These are phyloP conservation scores for Brenthis ino DNA, from an alignment of 2,888 invertebrate species.

Conservation along the genomic window DNA sequence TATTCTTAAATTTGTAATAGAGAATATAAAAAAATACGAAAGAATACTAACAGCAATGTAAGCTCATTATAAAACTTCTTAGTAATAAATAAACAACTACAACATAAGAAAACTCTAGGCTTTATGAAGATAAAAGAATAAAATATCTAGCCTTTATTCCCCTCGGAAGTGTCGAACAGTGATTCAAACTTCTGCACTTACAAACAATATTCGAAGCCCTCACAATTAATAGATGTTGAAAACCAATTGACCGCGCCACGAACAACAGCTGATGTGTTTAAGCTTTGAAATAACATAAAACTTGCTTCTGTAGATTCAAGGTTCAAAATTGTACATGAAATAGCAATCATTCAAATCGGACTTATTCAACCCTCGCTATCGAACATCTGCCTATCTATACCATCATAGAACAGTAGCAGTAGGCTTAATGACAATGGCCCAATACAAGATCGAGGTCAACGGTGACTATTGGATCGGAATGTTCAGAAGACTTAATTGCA, in stretches of 20 bases:
- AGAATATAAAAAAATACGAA: neutral
- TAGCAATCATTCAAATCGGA: slow-evolving; percentile 48
- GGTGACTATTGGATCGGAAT: slow-evolving; percentile 69
- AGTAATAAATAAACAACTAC: slow-evolving; percentile 10
- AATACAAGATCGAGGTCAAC: slow-evolving; percentile 74
- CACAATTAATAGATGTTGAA: slow-evolving; percentile 66
- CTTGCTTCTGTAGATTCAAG: slow-evolving; percentile 47
- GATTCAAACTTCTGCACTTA: slow-evolving; percentile 50
- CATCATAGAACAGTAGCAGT: slow-evolving; percentile 60
- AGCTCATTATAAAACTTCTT: neutral
- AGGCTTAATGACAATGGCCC: slow-evolving; percentile 73
- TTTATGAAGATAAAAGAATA: slow-evolving; percentile 23
- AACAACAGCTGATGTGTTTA: slow-evolving; percentile 47
- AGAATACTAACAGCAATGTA: neutral
- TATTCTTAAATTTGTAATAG: neutral
- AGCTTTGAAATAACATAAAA: slow-evolving; percentile 49
- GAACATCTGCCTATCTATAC: slow-evolving; percentile 60
- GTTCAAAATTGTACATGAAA: slow-evolving; percentile 45
- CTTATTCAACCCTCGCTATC: slow-evolving; percentile 65
- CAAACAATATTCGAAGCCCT: slow-evolving; percentile 54
- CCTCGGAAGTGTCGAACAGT: slow-evolving; percentile 37
- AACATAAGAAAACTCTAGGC: slow-evolving; percentile 4
- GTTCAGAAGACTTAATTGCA: slow-evolving; percentile 69
- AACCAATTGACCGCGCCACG: slow-evolving; percentile 52
- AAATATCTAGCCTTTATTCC: slow-evolving; percentile 15